Evolutionary conservation across 2,888 invertebrate genomes (phyloP), one percentile per base, ranked within the genome.

Genomic region (Spilosoma lubricipeda): DNA sequence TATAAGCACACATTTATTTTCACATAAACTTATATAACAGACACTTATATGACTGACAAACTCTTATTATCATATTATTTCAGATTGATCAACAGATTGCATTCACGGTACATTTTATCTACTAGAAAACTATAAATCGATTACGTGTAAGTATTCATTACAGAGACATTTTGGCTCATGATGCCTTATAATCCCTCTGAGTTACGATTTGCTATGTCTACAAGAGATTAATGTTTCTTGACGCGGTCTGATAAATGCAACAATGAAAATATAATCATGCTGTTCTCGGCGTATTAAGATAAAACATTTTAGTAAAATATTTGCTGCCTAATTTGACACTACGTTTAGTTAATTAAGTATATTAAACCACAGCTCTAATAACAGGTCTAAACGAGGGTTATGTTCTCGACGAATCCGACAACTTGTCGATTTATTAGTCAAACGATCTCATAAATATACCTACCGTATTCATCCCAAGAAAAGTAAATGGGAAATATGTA

Each of bases 141-240:
- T 45, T 45, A 45, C 8, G 1, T 45, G 11, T 4, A 39, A 39
- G 39, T 82, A 82, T 81, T 80, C 74, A 75, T 80, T 69, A 5
- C 71, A 77, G 52, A 23, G 52, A 52, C 23, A 52, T 7, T 52
- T 23, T 52, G 23, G 0, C 8, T 52, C 20, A 20, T 48, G 20
- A 20, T 45, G 20, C 52, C 23, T 23, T 23, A 3, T 23, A 52
- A 1, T 23, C 20, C 8, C 0, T 52, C 52, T 23, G 52, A 23
- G 23, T 23, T 42, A 11, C 13, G 23, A 23, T 20, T 23, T 23
- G 4, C 1, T 52, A 52, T 52, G 23, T 52, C 23, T 23, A 48
- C 23, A 13, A 8, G 7, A 7, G 23, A 52, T 23, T 23, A 52
- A 52, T 52, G 23, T 52, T 5, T 52, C 23, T 52, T 23, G 13